Evolutionary conservation across 2,888 invertebrate species (phyloP).

Genomic region (Luperina testacea): DNA sequence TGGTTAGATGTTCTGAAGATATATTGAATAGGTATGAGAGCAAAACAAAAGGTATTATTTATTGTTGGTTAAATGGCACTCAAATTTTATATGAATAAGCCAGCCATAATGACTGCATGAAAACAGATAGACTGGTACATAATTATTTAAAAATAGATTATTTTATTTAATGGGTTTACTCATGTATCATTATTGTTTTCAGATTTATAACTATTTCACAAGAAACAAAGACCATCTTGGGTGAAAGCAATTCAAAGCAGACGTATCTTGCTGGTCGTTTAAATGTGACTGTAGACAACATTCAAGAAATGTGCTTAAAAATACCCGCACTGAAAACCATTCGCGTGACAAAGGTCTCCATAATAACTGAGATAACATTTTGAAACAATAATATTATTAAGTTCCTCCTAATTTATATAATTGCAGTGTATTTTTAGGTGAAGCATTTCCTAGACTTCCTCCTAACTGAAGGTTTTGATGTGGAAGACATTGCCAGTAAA

Average conservation of each 20-base stretch:
- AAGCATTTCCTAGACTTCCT: slow-evolving; percentile 91
- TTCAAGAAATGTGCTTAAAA: slow-evolving; percentile 87
- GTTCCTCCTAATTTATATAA: slow-evolving; percentile 18
- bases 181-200: slow-evolving; percentile 56
- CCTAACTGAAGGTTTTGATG: slow-evolving; percentile 87
- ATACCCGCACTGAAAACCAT: slow-evolving; percentile 89
- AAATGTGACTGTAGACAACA: slow-evolving; percentile 81
- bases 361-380: slow-evolving; percentile 6
- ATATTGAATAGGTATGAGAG: slow-evolving; percentile 88
- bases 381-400: neutral
- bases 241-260: slow-evolving; percentile 85
- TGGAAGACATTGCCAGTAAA: slow-evolving; percentile 88
- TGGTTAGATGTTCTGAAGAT: slow-evolving; percentile 91
- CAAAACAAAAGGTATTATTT: neutral
- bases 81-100: neutral
- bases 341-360: slow-evolving; percentile 89
- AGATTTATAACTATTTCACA: slow-evolving; percentile 81
- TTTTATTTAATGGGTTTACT: neutral
- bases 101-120: neutral
- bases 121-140: neutral
- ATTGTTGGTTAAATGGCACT: neutral
- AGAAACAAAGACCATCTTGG: slow-evolving; percentile 87
- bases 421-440: slow-evolving; percentile 79
- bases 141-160: neutral
- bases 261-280: slow-evolving; percentile 89